Evolutionary conservation across 1,140 invertebrate genomes (phyloP), one percentile per base, ranked within the genome.

Genomic region (Papilio xuthus): DNA sequence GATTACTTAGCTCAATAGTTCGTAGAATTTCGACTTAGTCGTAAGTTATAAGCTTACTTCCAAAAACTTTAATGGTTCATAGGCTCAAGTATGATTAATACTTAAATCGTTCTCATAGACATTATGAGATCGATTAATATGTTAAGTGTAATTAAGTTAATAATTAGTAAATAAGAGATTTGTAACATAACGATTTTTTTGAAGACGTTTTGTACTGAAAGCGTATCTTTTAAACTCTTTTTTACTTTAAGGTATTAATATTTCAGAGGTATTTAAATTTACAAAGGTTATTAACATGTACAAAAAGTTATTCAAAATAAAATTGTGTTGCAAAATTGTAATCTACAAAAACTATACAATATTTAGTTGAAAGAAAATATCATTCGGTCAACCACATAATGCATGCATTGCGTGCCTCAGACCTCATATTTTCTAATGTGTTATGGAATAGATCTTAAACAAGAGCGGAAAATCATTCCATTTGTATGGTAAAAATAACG

Each of bases 341-440:
- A 8, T 15, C 4, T 47, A 15, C 44, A 47, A n/a, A 53, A 53
- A n/a, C 15, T 18, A 53, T 53, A 20, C 4, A 53, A 53, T n/a
- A 53, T 53, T 60, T 23, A 26, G 20, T 60, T 60, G 4, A 60
- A 60, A 60, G 56, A 60, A 26, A 60, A 60, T 60, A 60, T 53
- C 2, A 56, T 63, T 63, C 26, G 60, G 60, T 63, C 60, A 63
- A 44, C 20, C n/a, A 10, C 42, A 72, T 72, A 72, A 72, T 72
- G 70, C 70, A 72, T 44, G 70, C 70, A 72, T 72, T 72, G 70
- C 70, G 70, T 72, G 70, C 13, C 20, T 44, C 18, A 41, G 12
- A 72, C 42, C 42, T 72, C 70, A 72, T 72, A 72, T 72, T 72
- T 72, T 42, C 41, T 72, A 72, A 42, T 44, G 70, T 72, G 70